Conservation (phyloP, 2,113 vertebrate species). For the rat (Rattus norvegicus) region DNA sequence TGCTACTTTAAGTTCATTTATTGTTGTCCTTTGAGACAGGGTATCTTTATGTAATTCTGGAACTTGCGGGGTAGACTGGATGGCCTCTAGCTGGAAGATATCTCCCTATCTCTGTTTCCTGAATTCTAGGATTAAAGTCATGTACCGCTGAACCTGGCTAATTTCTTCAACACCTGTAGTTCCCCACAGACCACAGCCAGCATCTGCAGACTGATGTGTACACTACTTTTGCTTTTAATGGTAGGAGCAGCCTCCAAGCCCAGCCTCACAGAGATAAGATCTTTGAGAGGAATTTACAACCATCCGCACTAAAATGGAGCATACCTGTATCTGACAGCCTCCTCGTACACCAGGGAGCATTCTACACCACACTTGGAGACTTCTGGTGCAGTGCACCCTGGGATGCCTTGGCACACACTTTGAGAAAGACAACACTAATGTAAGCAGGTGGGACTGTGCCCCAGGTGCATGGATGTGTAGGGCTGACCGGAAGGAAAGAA, state of each 20-base stretch:
- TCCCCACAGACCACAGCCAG: background rate
- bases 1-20: background rate
- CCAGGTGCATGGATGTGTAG: background rate
- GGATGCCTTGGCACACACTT: background rate
- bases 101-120: background rate
- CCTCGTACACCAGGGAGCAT: background rate
- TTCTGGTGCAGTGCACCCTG: rapidly evolving
- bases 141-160: background rate
- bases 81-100: background rate
- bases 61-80: background rate
- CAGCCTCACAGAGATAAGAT: background rate
- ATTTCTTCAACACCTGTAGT: background rate
- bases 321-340: no score
- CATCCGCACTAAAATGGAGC: background rate
- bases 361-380: background rate
- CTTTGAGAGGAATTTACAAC: background rate
- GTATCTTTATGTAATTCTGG: background rate
- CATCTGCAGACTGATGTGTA: background rate
- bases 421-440: background rate
- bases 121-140: no score
- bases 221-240: background rate
- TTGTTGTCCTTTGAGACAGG: background rate
- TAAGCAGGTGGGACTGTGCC: background rate
- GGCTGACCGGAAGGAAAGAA: background rate
- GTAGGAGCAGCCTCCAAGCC: background rate